Evolutionary conservation across 2,113 vertebrate genomes (phyloP), one percentile per base, ranked within the genome.

Genomic region (Malaclemys terrapin): DNA sequence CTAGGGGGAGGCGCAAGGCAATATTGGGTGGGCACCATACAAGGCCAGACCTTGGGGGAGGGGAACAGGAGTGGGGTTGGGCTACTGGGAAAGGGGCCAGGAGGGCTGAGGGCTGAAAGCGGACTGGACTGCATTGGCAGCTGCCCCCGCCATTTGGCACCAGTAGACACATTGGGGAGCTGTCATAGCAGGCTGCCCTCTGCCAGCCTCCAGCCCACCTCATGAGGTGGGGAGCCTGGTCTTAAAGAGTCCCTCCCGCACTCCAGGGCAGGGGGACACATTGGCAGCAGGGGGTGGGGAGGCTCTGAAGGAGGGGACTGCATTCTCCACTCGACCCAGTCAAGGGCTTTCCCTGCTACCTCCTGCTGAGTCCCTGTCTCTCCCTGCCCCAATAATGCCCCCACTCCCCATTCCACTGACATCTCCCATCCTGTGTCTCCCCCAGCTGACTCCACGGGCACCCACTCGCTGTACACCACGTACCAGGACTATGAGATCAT

Each of bases 401-500:
- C 29, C 62, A 19, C 31, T 24, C 35, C 52, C 50, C 20, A 25
- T 82, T 8, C 31, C 22, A 19, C 52, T 38, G n/a, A 54, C 19
- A 16, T 56, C 7, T 29, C 20, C 50, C 52, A 62, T 17, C 3
- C 27, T 5, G 38, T 80, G 8, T 35, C 50, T 95, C 57, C 88
- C 72, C 56, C 95, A 99, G 98, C 98, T 25, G 99, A 99, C 89
- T 99, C 98, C 35, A 99, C 98, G 0, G 98, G 98, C 54, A 98
- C 98, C 1, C 99, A 99, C 89, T 99, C 99, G 2, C 98, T 99
- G 85, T 99, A 99, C 96, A 99, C 99, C 5, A 98, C 98, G 12
- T 99, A 99, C 97, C 99, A 99, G 97, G 99, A 99, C 98, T 99
- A 99, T 11, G 99, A 99, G 98, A 99, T 99, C 91, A 99, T 99